Percentiles rank a stretch among this genome's conserved stretches.
Conservation (phyloP, 2,113 vertebrate species). For the Corynorhinus townsendii region DNA sequence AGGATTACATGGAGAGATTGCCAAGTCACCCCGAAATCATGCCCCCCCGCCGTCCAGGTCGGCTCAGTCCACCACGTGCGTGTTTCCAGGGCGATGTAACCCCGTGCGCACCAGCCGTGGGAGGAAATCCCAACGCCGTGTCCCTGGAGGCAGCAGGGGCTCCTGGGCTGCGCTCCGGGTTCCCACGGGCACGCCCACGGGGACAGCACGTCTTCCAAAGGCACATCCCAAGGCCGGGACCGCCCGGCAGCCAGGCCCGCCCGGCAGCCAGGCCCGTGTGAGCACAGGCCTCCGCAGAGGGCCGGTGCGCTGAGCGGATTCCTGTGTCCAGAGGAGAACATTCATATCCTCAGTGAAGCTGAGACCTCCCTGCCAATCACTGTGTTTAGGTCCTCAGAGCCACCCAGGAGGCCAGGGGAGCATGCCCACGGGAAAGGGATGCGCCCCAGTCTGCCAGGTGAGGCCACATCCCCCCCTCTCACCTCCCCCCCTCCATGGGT, state of each 20-base stretch:
- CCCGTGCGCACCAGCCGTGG: background rate
- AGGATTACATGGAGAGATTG: constrained; percentile 50
- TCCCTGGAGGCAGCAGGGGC: background rate
- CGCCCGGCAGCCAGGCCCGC: background rate
- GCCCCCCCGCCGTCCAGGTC: background rate
- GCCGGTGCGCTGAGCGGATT: constrained; percentile 40
- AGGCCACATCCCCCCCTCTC: constrained; percentile 67
- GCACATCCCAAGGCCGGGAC: background rate
- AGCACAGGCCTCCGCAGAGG: constrained; percentile 37
- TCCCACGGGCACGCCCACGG: background rate
- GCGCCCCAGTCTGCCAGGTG: constrained; percentile 71
- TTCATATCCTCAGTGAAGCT: constrained; percentile 68
- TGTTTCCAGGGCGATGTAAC: background rate
- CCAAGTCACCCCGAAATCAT: constrained; percentile 51
- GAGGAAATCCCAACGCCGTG: background rate
- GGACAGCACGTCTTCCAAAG: background rate
- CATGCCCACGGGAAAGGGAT: constrained; percentile 60
- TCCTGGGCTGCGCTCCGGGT: background rate
- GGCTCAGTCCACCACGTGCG: background rate
- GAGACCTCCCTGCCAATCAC: constrained; percentile 64
- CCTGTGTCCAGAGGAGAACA: constrained; percentile 53
- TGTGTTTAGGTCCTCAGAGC: constrained; percentile 64
- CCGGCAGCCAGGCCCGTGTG: constrained; percentile 28
- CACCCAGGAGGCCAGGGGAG: constrained; percentile 67
- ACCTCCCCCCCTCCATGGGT: constrained; percentile 61